Percentiles rank a stretch among this genome's conserved stretches.
Conservation (phyloP, 2,797 vertebrate genomes). For the Sparidentex hasta region DNA sequence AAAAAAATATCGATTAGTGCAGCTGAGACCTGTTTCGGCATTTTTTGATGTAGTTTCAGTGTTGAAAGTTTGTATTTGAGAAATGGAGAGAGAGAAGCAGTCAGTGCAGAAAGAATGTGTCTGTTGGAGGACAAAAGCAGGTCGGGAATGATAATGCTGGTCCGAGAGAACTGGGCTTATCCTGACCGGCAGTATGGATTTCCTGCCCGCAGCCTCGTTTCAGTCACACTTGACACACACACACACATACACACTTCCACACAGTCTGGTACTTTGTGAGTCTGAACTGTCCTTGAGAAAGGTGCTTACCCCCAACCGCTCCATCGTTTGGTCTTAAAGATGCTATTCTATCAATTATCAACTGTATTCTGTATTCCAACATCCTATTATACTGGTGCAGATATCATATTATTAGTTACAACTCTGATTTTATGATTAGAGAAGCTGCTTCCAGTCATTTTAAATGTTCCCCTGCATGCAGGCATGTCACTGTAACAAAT, state of each 20-base stretch:
- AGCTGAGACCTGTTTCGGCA: neutral
- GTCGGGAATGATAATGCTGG: slow-evolving; percentile 79
- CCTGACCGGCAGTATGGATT: slow-evolving; percentile 78
- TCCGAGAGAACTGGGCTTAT: slow-evolving; percentile 79
- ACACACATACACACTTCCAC: slow-evolving; percentile 13
- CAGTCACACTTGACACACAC: slow-evolving; percentile 55
- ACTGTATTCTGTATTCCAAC: neutral
- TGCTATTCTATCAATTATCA: neutral
- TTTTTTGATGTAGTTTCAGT: slow-evolving; percentile 14
- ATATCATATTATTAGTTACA: neutral
- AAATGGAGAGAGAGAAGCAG: slow-evolving; percentile 47
- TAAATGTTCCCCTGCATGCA: no score
- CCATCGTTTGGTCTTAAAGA: neutral
- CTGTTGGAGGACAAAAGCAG: slow-evolving; percentile 79
- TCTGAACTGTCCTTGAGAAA: neutral
- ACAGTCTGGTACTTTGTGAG: slow-evolving; percentile 18
- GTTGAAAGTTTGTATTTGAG: slow-evolving; percentile 32
- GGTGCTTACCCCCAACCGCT: neutral
- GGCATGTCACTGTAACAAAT: no score
- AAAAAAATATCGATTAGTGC: neutral
- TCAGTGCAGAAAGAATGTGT: slow-evolving; percentile 77
- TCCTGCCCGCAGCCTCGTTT: slow-evolving; percentile 80
- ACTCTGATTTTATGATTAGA: no score
- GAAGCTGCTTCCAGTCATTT: no score
- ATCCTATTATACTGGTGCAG: neutral